Evolutionary conservation across 2,888 invertebrate species (phyloP).

Genomic region (Psylliodes chrysocephalus): DNA sequence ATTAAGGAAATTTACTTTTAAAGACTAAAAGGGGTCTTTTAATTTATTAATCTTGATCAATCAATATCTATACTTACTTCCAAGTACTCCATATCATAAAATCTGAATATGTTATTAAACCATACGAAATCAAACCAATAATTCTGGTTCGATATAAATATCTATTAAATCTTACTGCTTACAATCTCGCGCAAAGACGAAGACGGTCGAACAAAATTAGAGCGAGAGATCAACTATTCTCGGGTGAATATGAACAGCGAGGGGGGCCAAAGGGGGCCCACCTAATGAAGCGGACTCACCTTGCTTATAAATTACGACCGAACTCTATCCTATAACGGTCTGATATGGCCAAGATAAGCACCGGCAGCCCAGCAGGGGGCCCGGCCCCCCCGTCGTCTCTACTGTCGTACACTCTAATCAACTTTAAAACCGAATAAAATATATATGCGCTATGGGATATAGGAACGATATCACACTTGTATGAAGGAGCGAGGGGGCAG

Average conservation of each 20-base stretch:
- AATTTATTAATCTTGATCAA: no score
- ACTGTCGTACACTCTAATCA: slow-evolving; percentile 64
- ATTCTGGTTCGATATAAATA: slow-evolving; percentile 15
- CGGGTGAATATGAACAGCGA: slow-evolving; percentile 48
- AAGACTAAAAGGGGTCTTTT: no score
- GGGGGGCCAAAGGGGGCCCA: slow-evolving; percentile 56
- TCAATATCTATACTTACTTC: no score
- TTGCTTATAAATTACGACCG: slow-evolving; percentile 66
- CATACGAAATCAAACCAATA: no score
- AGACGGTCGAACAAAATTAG: not conserved
- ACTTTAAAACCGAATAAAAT: slow-evolving; percentile 66
- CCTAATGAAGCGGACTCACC: slow-evolving; percentile 65
- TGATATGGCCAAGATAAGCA: slow-evolving; percentile 66
- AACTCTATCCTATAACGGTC: slow-evolving; percentile 65
- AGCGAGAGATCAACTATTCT: slow-evolving; percentile 31
- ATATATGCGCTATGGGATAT: slow-evolving; percentile 53
- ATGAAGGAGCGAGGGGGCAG: not conserved
- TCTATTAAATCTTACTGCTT: slow-evolving; percentile 29
- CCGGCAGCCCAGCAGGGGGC: slow-evolving; percentile 63
- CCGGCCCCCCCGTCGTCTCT: slow-evolving; percentile 60
- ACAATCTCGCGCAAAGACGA: slow-evolving; percentile 30
- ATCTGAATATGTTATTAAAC: no score
- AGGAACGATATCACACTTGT: slow-evolving; percentile 43
- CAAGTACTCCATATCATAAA: no score
- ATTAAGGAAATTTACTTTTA: no score